Percentiles rank a stretch among this genome's conserved stretches.
Conservation (phyloP, 2,113 vertebrate genomes). For the Mormoops blainvillei region DNA sequence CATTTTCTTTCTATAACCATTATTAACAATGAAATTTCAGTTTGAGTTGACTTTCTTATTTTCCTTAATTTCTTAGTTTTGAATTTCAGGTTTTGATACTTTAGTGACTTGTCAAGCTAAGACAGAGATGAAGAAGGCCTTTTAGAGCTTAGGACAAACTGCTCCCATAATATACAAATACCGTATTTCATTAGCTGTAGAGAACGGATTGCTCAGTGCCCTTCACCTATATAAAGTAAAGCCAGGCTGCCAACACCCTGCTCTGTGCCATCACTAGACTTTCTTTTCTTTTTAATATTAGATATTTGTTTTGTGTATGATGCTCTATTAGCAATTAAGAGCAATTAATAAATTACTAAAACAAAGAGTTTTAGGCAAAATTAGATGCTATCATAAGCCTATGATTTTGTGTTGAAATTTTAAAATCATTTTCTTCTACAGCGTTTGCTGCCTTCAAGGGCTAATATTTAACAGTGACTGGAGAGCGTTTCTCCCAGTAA, state of each 20-base stretch:
- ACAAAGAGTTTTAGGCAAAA: constrained; percentile 8
- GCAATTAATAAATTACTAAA: constrained; percentile 4
- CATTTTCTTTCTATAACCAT: constrained; percentile 17
- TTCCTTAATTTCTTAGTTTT: constrained; percentile 2
- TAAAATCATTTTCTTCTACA: constrained; percentile 2
- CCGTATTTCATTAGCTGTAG: constrained; percentile 3
- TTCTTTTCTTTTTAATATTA: constrained; percentile 19
- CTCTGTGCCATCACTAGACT: not conserved
- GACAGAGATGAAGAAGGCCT: not conserved
- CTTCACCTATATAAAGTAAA: not conserved
- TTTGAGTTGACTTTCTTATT: constrained; percentile 22
- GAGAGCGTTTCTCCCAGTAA: not conserved
- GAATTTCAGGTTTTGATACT: constrained; percentile 2
- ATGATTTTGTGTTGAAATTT: constrained; percentile 27
- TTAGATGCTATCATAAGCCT: not conserved
- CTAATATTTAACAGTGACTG: constrained; percentile 20
- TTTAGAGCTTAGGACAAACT: not conserved
- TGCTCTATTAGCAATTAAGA: not conserved
- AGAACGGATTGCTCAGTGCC: not conserved
- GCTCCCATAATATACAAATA: not conserved
- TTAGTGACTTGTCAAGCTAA: constrained; percentile 7
- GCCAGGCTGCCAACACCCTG: not conserved
- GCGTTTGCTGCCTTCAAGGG: not conserved
- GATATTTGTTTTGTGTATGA: not conserved
- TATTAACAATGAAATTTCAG: not conserved